Percentiles rank a stretch among this genome's conserved stretches.
phyloP scores from a whole-genome alignment of 2,888 invertebrate genomes.

The Athetis lepigone region DNA sequence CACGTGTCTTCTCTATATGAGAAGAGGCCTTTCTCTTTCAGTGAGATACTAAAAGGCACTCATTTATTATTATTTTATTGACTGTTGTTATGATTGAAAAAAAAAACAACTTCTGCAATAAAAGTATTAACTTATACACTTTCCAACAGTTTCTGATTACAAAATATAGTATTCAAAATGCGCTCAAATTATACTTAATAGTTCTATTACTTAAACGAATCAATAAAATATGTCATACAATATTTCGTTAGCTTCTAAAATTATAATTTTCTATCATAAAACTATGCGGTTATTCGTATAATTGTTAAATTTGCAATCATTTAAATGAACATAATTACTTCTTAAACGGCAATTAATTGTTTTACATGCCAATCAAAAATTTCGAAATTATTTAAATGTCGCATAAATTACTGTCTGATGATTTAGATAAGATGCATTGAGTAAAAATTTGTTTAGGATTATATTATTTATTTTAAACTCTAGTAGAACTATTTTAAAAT shows the following conservation, averaged over 20 bases:
- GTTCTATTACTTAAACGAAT: constrained; percentile 9
- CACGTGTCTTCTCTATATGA: too few species aligned
- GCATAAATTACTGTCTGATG: constrained; percentile 22
- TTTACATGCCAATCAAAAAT: constrained; percentile 59
- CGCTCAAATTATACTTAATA: constrained; percentile 52
- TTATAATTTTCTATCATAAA: constrained; percentile 9
- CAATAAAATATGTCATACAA: constrained; percentile 24
- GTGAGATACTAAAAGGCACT: too few species aligned
- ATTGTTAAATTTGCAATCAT: constrained; percentile 52
- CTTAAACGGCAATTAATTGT: constrained; percentile 56
- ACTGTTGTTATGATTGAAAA: too few species aligned
- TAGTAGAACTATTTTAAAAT: too few species aligned
- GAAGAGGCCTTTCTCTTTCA: too few species aligned
- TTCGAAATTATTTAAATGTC: constrained; percentile 54
- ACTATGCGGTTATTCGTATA: constrained; percentile 31
- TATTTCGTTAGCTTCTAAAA: constrained; percentile 30
- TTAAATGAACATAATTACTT: constrained; percentile 48
- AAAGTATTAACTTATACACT: neutral
- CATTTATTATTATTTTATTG: too few species aligned
- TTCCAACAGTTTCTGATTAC: constrained; percentile 3
- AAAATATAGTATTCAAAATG: constrained; percentile 34
- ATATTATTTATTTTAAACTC: too few species aligned
- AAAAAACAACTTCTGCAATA: too few species aligned
- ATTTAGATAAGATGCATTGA: constrained; percentile 15
- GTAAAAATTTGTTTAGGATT: neutral